Base-by-base conservation (phyloP, 2,113 vertebrate species). In the Leuciscus idus region DNA sequence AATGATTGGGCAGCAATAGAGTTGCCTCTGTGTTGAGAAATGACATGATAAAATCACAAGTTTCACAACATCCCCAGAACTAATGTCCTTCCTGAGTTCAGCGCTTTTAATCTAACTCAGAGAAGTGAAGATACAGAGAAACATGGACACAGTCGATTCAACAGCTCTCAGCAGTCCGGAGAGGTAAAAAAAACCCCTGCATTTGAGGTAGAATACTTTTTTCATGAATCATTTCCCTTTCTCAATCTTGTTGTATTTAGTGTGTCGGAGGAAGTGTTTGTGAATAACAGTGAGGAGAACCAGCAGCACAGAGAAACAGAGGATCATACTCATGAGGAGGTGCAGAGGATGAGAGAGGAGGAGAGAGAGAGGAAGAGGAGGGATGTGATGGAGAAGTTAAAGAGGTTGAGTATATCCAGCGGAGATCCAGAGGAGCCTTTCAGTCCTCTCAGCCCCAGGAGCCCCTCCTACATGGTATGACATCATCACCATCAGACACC, bases 51-150 rank as follows among this genome's bases (percentile, higher is more conserved):
- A 84, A n/a, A 52, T 57, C 59, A 77, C 64, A 64, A 36, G 43
- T 88, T 81, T 87, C 61, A 57, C 78, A 57, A 90, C 64, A 86
- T 90, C 89, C 89, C 15, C 13, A 74, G 62, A 61, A 46, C 36
- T 61, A 57, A 87, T n/a, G 19, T 59, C 33, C 85, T 84, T 89
- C 84, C 76, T 89, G 13, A 76, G 59, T 55, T 62, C 36, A 82
- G 23, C 23, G 8, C 48, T 10, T 72, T 39, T 52, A 21, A 52
- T 55, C n/a, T 9, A 39, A 62, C 36, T 66, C 39, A 28, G 46
- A 83, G 46, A 39, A 28, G 17, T 43, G 11, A 30, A 26, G 78
- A 39, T 33, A 76, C 57, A 76, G 33, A 75, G 57, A 12, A 82
- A 39, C 68, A 83, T 86, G 79, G 85, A 76, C 13, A 9, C 57